Evolutionary conservation across 2,888 invertebrate species (phyloP).

Genomic region (Papilio protenor): DNA sequence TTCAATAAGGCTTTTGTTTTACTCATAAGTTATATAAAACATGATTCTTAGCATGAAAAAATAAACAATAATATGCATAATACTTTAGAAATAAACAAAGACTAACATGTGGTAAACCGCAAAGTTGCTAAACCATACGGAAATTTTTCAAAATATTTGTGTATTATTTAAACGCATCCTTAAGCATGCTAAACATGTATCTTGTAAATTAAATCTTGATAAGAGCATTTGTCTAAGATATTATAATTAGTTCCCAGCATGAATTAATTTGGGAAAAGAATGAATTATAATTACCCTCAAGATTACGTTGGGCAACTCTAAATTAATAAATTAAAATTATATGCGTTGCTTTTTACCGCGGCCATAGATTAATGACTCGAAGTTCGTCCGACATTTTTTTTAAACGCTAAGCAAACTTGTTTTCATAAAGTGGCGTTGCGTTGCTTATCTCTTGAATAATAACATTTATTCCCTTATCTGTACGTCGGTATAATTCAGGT

Average conservation of each 20-base stretch:
- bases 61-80: not conserved
- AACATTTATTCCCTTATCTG: conserved; percentile 37
- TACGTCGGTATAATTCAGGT: conserved; percentile 11
- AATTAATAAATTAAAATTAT: conserved; percentile 54
- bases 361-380: conserved; percentile 45
- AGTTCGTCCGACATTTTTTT: conserved; percentile 36
- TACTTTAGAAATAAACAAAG: not conserved
- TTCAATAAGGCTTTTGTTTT: not conserved
- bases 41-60: not conserved
- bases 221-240: conserved; percentile 69
- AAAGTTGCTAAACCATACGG: conserved; percentile 6
- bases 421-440: conserved; percentile 35
- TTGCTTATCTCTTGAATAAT: conserved; percentile 37
- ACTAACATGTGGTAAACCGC: not conserved
- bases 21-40: not conserved
- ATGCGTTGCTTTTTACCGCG: conserved; percentile 42
- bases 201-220: conserved; percentile 64
- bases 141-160: conserved; percentile 3
- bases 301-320: conserved; percentile 62
- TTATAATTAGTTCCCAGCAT: conserved; percentile 70
- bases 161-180: conserved; percentile 38
- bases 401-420: conserved; percentile 36
- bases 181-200: conserved; percentile 57
- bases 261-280: conserved; percentile 67
- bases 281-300: conserved; percentile 66